Base-by-base conservation (phyloP, 1,140 invertebrate species). In the Proctacanthus coquilletti region DNA sequence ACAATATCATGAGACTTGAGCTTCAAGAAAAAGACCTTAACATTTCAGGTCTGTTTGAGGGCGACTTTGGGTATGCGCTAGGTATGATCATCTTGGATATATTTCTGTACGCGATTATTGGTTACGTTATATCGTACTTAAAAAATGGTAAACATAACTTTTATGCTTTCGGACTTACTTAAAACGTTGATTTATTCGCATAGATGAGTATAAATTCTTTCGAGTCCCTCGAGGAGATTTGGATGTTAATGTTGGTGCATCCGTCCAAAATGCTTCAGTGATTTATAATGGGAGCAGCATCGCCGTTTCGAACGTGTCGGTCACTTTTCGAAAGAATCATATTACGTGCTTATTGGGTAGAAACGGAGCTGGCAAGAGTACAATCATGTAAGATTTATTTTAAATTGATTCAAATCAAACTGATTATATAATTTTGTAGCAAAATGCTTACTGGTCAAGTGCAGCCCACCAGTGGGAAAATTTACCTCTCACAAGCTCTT, bases 291-390 rank as follows among this genome's bases (percentile, higher is more conserved):
- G 35, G 11, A 45, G 46, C 36, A 67, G 65, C 39, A 43, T 42
- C 6, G 76, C 75, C 1, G 67, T 88, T 0, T 71, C 79, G 29
- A 71, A 79, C 40, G 68, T 89, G 2, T 79, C 65, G 21, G 15
- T 55, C 21, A 48, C 48, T n/a, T 55, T 60, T 29, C 46, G 45
- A 1, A 45, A 51, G 13, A 76, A 81, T 46, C 69, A 77, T 48
- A 73, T 80, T 39, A 78, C 75, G 5, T 72, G 75, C 10, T 59
- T 93, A n/a, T 62, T 93, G 8, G 87, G 86, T 4, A 82, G 80
- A 38, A 87, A 85, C 52, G 83, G 84, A 18, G 83, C 84, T 38
- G 85, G 85, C 3, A 85, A 86, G 61, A 84, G 79, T 29, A 84
- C 81, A 33, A 68, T 78, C 50, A 80, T 89, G 75, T 80, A 52